Evolutionary conservation across 2,797 vertebrate genomes (phyloP).

Genomic region (Fistularia commersonii): DNA sequence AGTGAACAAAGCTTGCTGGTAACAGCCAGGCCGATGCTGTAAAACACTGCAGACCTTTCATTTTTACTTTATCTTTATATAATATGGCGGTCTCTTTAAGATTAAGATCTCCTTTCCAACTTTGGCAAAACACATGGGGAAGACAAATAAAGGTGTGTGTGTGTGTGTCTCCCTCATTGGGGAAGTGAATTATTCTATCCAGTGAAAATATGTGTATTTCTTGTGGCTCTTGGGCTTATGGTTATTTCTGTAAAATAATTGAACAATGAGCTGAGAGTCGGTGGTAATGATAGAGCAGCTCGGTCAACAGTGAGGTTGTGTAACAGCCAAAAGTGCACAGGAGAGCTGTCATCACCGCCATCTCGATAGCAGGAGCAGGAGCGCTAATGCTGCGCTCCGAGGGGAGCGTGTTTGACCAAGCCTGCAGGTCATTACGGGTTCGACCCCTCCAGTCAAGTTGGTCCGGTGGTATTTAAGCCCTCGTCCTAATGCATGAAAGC

Average conservation of each 20-base stretch:
- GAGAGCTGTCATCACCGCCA: conserved; percentile 41
- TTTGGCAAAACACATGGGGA: not conserved
- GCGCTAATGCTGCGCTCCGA: not conserved
- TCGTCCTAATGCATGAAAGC: no score
- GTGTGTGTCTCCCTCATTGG: not conserved
- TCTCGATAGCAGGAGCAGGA: conserved; percentile 12
- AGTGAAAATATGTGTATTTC: conserved; percentile 8
- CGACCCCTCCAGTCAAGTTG: no score
- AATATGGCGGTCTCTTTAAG: no score
- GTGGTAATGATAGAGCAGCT: conserved; percentile 12
- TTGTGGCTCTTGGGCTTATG: conserved; percentile 1
- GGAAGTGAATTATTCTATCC: conserved; percentile 3
- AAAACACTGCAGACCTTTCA: conserved; percentile 3
- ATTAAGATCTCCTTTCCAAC: no score
- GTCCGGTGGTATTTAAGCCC: no score
- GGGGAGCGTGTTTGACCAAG: no score
- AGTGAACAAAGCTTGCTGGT: conserved; percentile 41
- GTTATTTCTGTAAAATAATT: conserved; percentile 18
- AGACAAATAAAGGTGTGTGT: not conserved
- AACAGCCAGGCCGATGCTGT: conserved; percentile 17
- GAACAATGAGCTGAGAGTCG: conserved; percentile 16
- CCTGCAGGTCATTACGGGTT: no score
- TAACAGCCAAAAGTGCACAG: conserved; percentile 42
- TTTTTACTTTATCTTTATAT: no score
- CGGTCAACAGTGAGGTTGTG: conserved; percentile 33